Conservation (phyloP, 2,113 vertebrate genomes). For the Rana temporaria region DNA sequence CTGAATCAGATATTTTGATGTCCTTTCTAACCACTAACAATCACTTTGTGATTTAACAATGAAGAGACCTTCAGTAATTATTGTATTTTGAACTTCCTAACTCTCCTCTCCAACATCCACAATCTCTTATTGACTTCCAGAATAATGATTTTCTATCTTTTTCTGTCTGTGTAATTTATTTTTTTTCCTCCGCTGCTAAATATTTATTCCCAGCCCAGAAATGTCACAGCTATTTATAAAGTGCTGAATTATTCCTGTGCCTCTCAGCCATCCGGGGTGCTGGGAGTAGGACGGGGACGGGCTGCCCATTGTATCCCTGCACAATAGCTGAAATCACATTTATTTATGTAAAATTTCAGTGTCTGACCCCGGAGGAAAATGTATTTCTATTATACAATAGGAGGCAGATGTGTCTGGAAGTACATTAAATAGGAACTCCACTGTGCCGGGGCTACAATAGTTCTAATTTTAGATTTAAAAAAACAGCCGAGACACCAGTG, state of each 20-base stretch:
- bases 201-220: conserved; percentile 12
- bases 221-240: conserved; percentile 23
- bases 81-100: background rate
- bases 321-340: background rate
- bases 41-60: no score
- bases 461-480: no score
- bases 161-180: background rate
- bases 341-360: background rate
- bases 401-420: no score
- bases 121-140: conserved; percentile 7
- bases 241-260: conserved; percentile 35
- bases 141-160: conserved; percentile 14
- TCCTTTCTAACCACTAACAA: no score
- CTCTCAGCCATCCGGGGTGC: conserved; percentile 34
- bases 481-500: no score
- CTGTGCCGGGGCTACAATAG: no score
- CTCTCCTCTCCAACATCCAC: background rate
- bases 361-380: background rate
- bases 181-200: background rate
- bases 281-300: background rate
- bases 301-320: background rate
- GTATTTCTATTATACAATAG: no score
- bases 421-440: no score
- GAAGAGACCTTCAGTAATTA: background rate
- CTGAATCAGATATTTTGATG: no score